These are phyloP conservation scores for Cottus gobio DNA, from an alignment of 2,113 vertebrate genomes.

Conservation along the genomic window DNA sequence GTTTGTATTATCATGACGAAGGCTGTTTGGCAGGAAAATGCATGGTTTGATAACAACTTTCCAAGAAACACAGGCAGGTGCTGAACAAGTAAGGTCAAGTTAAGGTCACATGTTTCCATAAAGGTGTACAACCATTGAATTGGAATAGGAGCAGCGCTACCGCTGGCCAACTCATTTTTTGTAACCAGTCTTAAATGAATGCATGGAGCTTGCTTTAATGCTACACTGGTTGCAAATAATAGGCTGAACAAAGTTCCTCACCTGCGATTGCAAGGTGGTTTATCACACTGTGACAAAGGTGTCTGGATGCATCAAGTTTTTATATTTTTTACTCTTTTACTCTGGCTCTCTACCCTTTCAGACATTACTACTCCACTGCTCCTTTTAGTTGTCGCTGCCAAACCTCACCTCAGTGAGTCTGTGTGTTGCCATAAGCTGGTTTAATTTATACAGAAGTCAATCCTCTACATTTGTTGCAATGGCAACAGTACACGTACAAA, in stretches of 20 bases:
- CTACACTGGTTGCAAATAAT: not conserved
- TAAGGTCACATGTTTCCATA: conserved; percentile 6
- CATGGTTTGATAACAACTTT: conserved; percentile 31
- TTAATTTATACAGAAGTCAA: not conserved
- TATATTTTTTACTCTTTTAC: not conserved
- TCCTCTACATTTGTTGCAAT: not conserved
- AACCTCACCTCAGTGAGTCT: not conserved
- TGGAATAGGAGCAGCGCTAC: not conserved
- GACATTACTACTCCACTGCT: not conserved
- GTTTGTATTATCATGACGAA: not conserved
- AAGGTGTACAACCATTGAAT: not conserved
- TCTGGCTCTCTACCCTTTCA: not conserved
- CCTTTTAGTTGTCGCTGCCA: not conserved
- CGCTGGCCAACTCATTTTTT: not conserved
- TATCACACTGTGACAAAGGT: not conserved
- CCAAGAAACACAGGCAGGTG: conserved; percentile 10
- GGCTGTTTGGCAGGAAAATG: not conserved
- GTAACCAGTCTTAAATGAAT: not conserved
- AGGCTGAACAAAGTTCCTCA: not conserved
- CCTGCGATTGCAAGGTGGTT: not conserved
- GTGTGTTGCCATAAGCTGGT: not conserved
- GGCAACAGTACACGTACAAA: not conserved
- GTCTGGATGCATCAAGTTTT: not conserved
- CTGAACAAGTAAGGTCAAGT: conserved; percentile 18
- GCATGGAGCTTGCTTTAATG: not conserved